Evolutionary conservation across 2,888 invertebrate species (phyloP).

Genomic region (Agrotis segetum): DNA sequence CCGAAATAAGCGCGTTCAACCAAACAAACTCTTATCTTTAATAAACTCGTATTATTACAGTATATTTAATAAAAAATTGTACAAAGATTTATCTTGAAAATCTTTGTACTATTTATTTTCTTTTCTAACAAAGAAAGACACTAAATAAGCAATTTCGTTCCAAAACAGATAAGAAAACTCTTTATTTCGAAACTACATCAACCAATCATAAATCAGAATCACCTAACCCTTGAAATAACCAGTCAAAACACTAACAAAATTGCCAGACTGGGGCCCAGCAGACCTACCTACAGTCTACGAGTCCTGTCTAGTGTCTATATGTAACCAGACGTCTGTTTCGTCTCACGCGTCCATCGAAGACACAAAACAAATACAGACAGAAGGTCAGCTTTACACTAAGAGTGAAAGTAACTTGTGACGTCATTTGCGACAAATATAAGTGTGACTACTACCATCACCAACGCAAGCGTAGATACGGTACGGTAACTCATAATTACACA

Average conservation of each 20-base stretch:
- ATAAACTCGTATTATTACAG: too few relatives aligned
- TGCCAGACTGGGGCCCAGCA: slow-evolving; percentile 39
- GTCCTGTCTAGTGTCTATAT: slow-evolving; percentile 30
- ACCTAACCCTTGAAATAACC: slow-evolving; percentile 25
- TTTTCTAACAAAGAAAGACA: not conserved
- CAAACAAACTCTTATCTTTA: too few relatives aligned
- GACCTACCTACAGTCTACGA: slow-evolving; percentile 29
- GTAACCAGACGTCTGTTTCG: slow-evolving; percentile 32
- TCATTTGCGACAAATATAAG: too few relatives aligned
- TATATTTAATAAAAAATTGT: too few relatives aligned
- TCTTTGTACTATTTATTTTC: not conserved
- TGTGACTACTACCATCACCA: too few relatives aligned
- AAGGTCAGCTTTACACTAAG: not conserved
- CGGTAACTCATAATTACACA: too few relatives aligned
- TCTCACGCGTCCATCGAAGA: slow-evolving; percentile 65
- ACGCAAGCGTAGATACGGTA: too few relatives aligned
- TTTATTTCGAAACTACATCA: not conserved
- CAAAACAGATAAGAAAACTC: not conserved
- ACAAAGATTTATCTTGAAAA: too few relatives aligned
- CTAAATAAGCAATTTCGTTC: not conserved
- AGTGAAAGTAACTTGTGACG: not conserved
- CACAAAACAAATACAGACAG: not conserved
- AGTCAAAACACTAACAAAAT: slow-evolving; percentile 59
- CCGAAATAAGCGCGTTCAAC: too few relatives aligned
- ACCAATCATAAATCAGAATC: slow-evolving; percentile 22